Evolutionary conservation across 2,113 vertebrate species (phyloP), one percentile per base, ranked within the genome.

Genomic region (Python bivittatus): DNA sequence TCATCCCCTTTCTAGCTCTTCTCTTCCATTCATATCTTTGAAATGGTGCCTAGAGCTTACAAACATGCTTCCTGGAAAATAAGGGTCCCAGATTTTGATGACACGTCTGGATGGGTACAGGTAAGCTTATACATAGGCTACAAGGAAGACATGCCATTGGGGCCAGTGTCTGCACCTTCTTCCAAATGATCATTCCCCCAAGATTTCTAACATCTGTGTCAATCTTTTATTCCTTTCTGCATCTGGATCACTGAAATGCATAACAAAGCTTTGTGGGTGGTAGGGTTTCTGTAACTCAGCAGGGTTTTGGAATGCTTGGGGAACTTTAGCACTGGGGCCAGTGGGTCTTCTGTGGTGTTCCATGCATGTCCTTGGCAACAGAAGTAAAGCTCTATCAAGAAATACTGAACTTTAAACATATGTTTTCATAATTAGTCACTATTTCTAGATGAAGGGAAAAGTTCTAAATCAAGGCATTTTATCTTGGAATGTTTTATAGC

Each of bases 361-460:
- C 17, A 0, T 86, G 0, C 54, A 84, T 52, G 22, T 84, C 86
- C 53, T 60, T 83, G 53, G 79, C 52, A 92, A 58, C 52, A 88
- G 68, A 88, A 48, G 20, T 48, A 88, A 60, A 84, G n/a, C 54
- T 25, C 53, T n/a, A 11, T 58, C 57, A 88, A 88, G 86, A 68
- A 58, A 88, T 33, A 42, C 17, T 83, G 27, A 88, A 48, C 56
- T 88, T 88, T 84, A 88, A 92, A 88, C 86, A 88, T 61, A 56
- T 92, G 86, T 92, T 92, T 84, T 92, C 88, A 61, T 53, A 88
- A 92, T 92, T 88, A 84, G 68, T 60, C 91, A 92, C 54, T 12
- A 52, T 52, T 92, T 88, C 38, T 84, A 60, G 17, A 64, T 38
- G 48, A 84, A 60, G 56, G 68, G 53, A 58, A 48, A 38, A 3